A percentile compares a stretch with the other conserved stretches of the same genome.
Evolutionary conservation across 2,888 invertebrate species (phyloP).

Genomic region (Neocrepidodera transversa): DNA sequence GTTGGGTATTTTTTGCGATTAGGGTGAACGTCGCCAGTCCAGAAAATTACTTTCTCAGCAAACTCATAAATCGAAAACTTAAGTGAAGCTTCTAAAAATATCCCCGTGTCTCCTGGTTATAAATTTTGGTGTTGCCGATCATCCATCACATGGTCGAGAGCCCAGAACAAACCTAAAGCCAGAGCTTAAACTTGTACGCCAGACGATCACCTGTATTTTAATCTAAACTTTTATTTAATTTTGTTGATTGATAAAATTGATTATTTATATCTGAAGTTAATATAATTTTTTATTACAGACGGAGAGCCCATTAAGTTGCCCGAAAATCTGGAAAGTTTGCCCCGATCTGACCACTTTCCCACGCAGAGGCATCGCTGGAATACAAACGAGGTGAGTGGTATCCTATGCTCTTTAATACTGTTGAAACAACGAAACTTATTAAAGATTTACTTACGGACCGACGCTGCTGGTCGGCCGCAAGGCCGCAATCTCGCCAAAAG

Average conservation of each 20-base stretch:
- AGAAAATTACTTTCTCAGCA: constrained; percentile 28
- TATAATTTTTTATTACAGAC: constrained; percentile 73
- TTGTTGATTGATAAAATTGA: too few relatives aligned
- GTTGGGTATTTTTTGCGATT: neutral
- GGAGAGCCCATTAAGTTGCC: constrained; percentile 93
- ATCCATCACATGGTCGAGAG: constrained; percentile 35
- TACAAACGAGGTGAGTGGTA: constrained; percentile 96
- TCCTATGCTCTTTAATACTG: constrained; percentile 33
- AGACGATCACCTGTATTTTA: neutral
- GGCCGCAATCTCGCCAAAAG: constrained; percentile 14
- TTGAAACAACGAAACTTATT: constrained; percentile 36
- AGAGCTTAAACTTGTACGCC: constrained; percentile 25
- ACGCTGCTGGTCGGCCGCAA: too few relatives aligned
- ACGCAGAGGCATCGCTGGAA: constrained; percentile 97
- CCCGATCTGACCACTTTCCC: constrained; percentile 93
- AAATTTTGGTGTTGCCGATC: constrained; percentile 38
- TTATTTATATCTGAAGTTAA: too few relatives aligned
- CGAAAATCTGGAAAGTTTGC: constrained; percentile 93
- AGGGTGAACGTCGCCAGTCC: constrained; percentile 15
- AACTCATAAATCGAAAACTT: constrained; percentile 28
- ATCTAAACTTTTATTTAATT: too few relatives aligned
- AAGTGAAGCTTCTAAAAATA: constrained; percentile 28
- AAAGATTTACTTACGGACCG: constrained; percentile 28
- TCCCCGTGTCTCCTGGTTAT: constrained; percentile 30
- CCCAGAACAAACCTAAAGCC: constrained; percentile 32